Evolutionary conservation across 2,797 vertebrate genomes (phyloP), one percentile per base, ranked within the genome.

Genomic region (Enteromius viviparus): DNA sequence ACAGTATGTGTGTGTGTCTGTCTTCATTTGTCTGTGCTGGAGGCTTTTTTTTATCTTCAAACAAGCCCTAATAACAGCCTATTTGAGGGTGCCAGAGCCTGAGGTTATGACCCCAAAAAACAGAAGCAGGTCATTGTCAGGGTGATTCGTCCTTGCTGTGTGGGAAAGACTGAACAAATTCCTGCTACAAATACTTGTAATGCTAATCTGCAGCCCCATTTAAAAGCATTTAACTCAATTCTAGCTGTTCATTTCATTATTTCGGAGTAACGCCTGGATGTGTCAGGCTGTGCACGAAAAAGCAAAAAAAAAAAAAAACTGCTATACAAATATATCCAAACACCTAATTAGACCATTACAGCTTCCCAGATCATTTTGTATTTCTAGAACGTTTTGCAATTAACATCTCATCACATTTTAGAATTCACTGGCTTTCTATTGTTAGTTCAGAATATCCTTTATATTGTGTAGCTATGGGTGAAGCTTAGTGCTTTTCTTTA

Each of bases 91-190:
- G 79, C 69, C 80, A 82, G 85, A 83, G 87, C 69, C 86, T 47
- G 77, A 90, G 93, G 92, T 93, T 90, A 85, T 91, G 94, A 95
- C 94, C 94, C 93, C 93, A 88, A 88, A 83, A 89, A 93, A 94
- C 93, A 92, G 92, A 89, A 94, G 93, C 91, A 89, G 87, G 89
- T 93, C 90, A 90, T 88, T 89, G 87, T 89, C 77, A 87, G 90
- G 92, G 91, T 93, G 92, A 94, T 93, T 92, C 91, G 91, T 91
- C 86, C 91, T 88, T 81, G 88, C 91, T 90, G 89, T 91, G 90
- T 92, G 93, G 89, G 92, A 94, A 92, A 93, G 87, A 87, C 87
- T 32, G 71, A 92, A 92, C 88, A 90, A 90, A 66, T 9, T 75
- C 80, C 23, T 40, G 26, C 45, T 40, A 87, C 92, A 94, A 94